Evolutionary conservation across 2,797 vertebrate genomes (phyloP).

Genomic region (Tamandua tetradactyla): DNA sequence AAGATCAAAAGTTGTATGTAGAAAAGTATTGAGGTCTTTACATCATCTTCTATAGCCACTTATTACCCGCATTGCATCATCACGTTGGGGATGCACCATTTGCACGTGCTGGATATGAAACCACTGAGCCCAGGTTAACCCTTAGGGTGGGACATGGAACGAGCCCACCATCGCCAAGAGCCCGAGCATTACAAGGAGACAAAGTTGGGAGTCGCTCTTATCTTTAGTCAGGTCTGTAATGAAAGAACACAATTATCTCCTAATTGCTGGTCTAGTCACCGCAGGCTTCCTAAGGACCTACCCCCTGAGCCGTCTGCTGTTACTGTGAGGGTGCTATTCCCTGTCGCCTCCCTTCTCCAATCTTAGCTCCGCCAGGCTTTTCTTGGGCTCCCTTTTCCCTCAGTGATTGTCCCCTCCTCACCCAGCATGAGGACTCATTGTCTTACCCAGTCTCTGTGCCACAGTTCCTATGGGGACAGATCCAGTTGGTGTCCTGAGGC

Average conservation of each 20-base stretch:
- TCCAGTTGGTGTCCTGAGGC: not conserved
- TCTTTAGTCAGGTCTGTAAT: conserved; percentile 15
- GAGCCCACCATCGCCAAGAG: not conserved
- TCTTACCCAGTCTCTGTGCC: conserved; percentile 6
- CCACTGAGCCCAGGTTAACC: not conserved
- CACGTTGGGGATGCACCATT: fast-evolving
- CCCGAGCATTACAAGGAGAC: not conserved
- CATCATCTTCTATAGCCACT: fast-evolving
- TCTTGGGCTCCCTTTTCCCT: not conserved
- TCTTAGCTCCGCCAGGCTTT: not conserved
- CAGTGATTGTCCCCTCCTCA: not conserved
- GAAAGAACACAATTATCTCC: not conserved
- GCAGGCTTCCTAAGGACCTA: not conserved
- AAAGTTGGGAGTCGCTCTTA: not conserved
- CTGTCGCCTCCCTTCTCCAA: not conserved
- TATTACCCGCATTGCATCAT: not conserved
- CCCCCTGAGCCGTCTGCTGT: not conserved
- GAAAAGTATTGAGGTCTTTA: not conserved
- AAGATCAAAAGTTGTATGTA: not conserved
- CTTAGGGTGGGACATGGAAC: fast-evolving
- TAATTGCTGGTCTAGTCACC: fast-evolving
- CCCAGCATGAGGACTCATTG: not conserved
- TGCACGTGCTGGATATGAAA: conserved; percentile 14
- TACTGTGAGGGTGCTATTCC: not conserved
- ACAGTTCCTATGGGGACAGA: not conserved